Conservation (phyloP, 1,140 invertebrate genomes). For the Cheumatopsyche charites region DNA sequence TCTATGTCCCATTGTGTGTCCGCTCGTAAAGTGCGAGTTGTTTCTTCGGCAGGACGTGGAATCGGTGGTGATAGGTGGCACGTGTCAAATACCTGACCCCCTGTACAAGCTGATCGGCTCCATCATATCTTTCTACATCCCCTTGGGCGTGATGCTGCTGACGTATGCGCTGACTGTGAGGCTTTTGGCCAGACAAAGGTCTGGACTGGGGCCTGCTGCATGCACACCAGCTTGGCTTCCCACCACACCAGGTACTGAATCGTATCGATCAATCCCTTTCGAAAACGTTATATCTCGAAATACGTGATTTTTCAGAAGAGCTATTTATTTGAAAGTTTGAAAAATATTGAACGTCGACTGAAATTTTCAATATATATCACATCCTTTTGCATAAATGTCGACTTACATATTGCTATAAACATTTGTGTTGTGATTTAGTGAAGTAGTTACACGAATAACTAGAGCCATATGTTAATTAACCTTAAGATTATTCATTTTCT, state of each 20-base stretch:
- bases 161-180: constrained; percentile 91
- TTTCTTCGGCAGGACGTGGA: constrained; percentile 72
- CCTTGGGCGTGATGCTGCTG: constrained; percentile 90
- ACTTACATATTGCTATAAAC: too few relatives aligned
- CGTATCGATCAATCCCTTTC: constrained; percentile 47
- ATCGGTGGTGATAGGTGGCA: constrained; percentile 78
- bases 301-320: too few relatives aligned
- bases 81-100: constrained; percentile 85
- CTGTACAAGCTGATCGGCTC: constrained; percentile 92
- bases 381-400: too few relatives aligned
- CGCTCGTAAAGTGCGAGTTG: too few relatives aligned
- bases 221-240: constrained; percentile 64
- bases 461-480: too few relatives aligned
- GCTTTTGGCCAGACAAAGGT: constrained; percentile 77
- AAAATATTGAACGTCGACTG: too few relatives aligned
- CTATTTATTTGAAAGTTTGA: too few relatives aligned
- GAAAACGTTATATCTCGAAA: neutral
- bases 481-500: too few relatives aligned
- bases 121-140: constrained; percentile 95
- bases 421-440: too few relatives aligned
- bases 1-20: too few relatives aligned
- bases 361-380: too few relatives aligned
- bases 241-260: constrained; percentile 61
- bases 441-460: too few relatives aligned
- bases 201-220: constrained; percentile 70